Evolutionary conservation across 2,113 vertebrate genomes (phyloP).

Genomic region (Zapornia atra): DNA sequence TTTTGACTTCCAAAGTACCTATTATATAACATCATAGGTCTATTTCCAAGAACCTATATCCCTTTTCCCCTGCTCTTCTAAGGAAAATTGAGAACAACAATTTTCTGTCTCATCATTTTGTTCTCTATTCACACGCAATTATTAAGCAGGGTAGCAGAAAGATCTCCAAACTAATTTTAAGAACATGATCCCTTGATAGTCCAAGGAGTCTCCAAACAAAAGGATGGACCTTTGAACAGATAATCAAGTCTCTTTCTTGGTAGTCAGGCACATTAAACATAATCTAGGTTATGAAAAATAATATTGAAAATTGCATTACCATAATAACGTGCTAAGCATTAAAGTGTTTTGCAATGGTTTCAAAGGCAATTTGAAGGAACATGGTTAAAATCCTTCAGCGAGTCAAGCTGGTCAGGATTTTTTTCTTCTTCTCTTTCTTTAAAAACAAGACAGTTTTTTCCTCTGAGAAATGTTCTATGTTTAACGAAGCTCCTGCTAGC

Average conservation of each 20-base stretch:
- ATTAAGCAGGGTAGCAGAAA: neutral
- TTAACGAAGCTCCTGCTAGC: neutral
- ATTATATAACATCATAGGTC: neutral
- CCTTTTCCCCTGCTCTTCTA: neutral
- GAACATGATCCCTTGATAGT: neutral
- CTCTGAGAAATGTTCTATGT: constrained; percentile 35
- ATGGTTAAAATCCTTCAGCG: neutral
- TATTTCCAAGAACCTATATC: neutral
- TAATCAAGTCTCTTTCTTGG: neutral
- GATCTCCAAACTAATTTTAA: neutral
- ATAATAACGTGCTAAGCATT: neutral
- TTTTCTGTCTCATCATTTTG: neutral
- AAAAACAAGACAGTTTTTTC: neutral
- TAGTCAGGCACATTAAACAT: neutral
- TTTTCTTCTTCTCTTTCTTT: neutral
- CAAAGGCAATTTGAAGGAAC: neutral
- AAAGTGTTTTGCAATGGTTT: neutral
- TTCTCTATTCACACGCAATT: neutral
- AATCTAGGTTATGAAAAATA: neutral
- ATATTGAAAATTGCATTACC: neutral
- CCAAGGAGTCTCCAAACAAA: neutral
- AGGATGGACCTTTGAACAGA: neutral
- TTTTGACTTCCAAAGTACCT: neutral
- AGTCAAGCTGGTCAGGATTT: neutral
- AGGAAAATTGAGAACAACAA: neutral